Evolutionary conservation across 2,888 invertebrate species (phyloP).

Genomic region (Patella pellucida): DNA sequence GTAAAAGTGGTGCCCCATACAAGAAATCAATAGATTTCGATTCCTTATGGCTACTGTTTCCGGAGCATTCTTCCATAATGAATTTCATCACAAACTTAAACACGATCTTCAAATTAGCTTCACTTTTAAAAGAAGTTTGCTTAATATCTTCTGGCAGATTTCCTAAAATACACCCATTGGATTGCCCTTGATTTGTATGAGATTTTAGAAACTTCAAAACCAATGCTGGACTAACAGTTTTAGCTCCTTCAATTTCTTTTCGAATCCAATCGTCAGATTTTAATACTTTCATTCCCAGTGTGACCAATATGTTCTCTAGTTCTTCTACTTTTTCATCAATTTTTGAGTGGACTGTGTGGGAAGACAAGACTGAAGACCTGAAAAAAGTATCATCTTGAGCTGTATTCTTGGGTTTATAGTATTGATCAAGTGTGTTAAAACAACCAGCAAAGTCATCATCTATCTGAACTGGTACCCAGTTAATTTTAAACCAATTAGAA

Average conservation of each 20-base stretch:
- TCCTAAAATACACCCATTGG: constrained; percentile 15
- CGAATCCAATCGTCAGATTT: constrained; percentile 17
- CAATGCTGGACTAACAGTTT: constrained; percentile 22
- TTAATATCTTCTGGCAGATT: neutral
- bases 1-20: constrained; percentile 16
- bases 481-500: neutral
- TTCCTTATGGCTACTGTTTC: no score
- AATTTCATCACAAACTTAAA: constrained; percentile 3
- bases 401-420: constrained; percentile 31
- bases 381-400: constrained; percentile 32
- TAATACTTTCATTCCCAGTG: constrained; percentile 32
- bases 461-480: neutral
- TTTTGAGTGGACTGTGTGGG: constrained; percentile 1
- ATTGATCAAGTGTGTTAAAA: neutral
- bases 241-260: constrained; percentile 16
- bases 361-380: constrained; percentile 17
- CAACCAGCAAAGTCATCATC: neutral
- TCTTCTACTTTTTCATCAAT: no score
- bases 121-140: constrained; percentile 10
- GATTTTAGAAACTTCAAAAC: constrained; percentile 28
- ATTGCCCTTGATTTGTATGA: neutral
- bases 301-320: constrained; percentile 14
- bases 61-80: neutral
- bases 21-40: neutral
- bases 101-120: neutral